Evolutionary conservation across 2,113 vertebrate species (phyloP).

Genomic region (Oncorhynchus kisutch): DNA sequence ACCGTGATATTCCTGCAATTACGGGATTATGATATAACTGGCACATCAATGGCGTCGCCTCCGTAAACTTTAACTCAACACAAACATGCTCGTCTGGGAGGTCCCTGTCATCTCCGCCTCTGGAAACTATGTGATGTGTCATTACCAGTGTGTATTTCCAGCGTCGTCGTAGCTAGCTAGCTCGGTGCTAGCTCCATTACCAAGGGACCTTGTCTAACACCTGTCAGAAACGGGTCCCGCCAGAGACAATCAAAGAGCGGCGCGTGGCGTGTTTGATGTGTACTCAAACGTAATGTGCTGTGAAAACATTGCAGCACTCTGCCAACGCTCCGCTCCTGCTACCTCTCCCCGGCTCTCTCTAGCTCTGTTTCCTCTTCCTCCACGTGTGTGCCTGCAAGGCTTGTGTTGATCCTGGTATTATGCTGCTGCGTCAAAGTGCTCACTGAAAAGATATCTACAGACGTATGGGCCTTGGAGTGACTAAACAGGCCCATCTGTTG

Average conservation of each 20-base stretch:
- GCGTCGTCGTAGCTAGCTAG: constrained; percentile 17
- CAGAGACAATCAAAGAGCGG: constrained; percentile 85
- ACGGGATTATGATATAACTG: constrained; percentile 40
- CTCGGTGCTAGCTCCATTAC: constrained; percentile 14
- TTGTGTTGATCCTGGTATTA: constrained; percentile 37
- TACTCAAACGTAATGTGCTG: constrained; percentile 80
- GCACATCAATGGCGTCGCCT: constrained; percentile 39
- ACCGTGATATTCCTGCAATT: constrained; percentile 34
- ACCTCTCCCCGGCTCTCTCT: constrained; percentile 10
- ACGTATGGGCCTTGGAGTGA: constrained; percentile 33
- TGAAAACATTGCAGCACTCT: constrained; percentile 75
- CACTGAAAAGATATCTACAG: constrained; percentile 15
- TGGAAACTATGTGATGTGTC: constrained; percentile 46
- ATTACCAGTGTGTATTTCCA: constrained; percentile 53
- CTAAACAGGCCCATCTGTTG: constrained; percentile 44
- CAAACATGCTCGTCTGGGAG: constrained; percentile 41
- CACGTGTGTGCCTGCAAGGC: constrained; percentile 28
- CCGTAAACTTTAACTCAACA: constrained; percentile 44
- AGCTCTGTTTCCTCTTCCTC: constrained; percentile 6
- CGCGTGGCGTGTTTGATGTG: constrained; percentile 87
- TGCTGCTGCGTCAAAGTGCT: constrained; percentile 17
- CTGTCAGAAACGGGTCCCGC: constrained; percentile 84
- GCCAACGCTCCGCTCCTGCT: constrained; percentile 34
- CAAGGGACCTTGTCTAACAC: constrained; percentile 70
- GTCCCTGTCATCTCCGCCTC: constrained; percentile 46